These are phyloP conservation scores for Megathymus violae DNA, from an alignment of 1,140 invertebrate species.

Conservation along the genomic window DNA sequence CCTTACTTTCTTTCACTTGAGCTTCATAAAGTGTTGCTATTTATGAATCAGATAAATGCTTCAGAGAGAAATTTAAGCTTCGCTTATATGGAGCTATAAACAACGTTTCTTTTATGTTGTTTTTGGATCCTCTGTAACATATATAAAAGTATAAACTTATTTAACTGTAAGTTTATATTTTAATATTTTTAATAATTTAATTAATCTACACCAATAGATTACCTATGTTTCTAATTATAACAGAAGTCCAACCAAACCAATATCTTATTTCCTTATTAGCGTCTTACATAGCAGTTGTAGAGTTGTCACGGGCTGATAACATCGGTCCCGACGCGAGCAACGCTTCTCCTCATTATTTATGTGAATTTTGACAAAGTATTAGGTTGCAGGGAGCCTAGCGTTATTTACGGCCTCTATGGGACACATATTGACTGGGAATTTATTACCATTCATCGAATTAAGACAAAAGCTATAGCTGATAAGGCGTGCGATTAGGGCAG, in stretches of 20 bases:
- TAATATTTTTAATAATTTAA: too few relatives aligned
- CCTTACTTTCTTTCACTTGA: not conserved
- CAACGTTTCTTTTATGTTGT: not conserved
- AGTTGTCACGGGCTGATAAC: conserved; percentile 70
- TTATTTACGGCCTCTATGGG: conserved; percentile 72
- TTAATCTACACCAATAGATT: too few relatives aligned
- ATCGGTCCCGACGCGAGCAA: conserved; percentile 53
- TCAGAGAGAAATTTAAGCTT: too few relatives aligned
- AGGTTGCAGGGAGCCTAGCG: conserved; percentile 64
- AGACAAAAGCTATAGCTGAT: conserved; percentile 75
- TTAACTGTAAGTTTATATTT: too few relatives aligned
- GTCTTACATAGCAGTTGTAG: conserved; percentile 74
- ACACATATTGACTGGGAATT: conserved; percentile 54
- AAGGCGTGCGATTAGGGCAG: conserved; percentile 67
- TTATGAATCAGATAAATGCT: too few relatives aligned
- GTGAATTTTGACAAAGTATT: conserved; percentile 77
- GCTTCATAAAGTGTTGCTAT: too few relatives aligned
- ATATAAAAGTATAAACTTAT: too few relatives aligned
- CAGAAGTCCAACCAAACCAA: not conserved
- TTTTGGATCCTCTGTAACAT: too few relatives aligned
- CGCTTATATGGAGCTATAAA: not conserved
- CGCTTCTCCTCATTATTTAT: conserved; percentile 77
- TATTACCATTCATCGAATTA: conserved; percentile 76
- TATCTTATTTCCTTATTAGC: conserved; percentile 30
- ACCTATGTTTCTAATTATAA: not conserved